Evolutionary conservation across 2,888 invertebrate species (phyloP).

Genomic region (Agelastica alni): DNA sequence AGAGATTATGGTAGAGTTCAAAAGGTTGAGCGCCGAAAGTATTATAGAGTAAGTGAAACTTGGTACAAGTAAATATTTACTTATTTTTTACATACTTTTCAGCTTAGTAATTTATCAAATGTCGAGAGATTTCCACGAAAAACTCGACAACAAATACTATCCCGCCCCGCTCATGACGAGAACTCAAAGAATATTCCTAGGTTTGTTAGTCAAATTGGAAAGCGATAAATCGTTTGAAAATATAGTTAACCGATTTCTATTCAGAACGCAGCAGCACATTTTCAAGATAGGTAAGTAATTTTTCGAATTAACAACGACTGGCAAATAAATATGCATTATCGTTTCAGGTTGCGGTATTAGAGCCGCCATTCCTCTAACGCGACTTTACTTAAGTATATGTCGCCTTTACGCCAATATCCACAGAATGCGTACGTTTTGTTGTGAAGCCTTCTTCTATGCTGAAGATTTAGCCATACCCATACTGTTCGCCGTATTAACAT

Average conservation of each 20-base stretch:
- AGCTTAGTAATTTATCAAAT: conserved; percentile 45
- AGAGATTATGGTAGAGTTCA: conserved; percentile 39
- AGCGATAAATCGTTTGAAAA: conserved; percentile 36
- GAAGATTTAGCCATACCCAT: conserved; percentile 51
- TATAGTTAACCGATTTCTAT: conserved; percentile 41
- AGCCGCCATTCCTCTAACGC: conserved; percentile 38
- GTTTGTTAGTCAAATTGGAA: conserved; percentile 52
- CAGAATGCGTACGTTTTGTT: conserved; percentile 55
- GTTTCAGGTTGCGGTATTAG: conserved; percentile 17
- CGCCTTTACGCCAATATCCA: conserved; percentile 51
- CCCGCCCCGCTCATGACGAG: conserved; percentile 58
- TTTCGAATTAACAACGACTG: neutral
- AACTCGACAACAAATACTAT: conserved; percentile 51
- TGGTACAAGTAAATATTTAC: neutral
- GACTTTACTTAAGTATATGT: conserved; percentile 47
- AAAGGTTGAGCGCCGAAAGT: conserved; percentile 33
- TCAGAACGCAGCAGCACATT: conserved; percentile 25
- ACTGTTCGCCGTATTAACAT: conserved; percentile 53
- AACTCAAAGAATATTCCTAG: conserved; percentile 54
- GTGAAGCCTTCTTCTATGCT: conserved; percentile 56
- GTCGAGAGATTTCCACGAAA: conserved; percentile 39
- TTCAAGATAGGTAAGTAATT: conserved; percentile 13
- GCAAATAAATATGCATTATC: neutral
- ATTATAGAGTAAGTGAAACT: conserved; percentile 40
- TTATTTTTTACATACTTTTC: too few species aligned